Evolutionary conservation across 2,888 invertebrate genomes (phyloP).

Genomic region (Vanessa cardui): DNA sequence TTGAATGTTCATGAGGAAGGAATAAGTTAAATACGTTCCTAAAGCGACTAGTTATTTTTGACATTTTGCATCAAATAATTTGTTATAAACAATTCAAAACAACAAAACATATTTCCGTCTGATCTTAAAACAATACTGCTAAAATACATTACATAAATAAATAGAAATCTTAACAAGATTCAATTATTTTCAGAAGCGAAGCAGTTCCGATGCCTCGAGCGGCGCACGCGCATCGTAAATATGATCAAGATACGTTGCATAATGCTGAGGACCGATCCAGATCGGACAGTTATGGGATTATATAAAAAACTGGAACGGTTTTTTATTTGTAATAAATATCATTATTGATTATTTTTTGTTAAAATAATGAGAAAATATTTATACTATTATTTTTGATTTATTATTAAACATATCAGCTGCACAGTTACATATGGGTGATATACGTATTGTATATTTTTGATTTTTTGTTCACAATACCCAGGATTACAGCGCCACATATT

Average conservation of each 20-base stretch:
- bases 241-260: conserved; percentile 67
- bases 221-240: conserved; percentile 57
- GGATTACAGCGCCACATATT: too few species aligned
- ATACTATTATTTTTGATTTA: background rate
- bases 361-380: background rate
- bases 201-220: conserved; percentile 44
- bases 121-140: conserved; percentile 7
- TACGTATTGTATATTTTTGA: too few species aligned
- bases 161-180: conserved; percentile 34
- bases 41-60: too few species aligned
- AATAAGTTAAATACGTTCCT: too few species aligned
- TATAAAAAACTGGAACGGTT: conserved; percentile 9
- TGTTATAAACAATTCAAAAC: background rate
- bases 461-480: too few species aligned
- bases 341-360: background rate
- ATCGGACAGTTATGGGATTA: conserved; percentile 42
- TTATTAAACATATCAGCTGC: too few species aligned
- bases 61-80: too few species aligned
- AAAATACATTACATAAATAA: conserved; percentile 25
- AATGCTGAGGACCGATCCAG: conserved; percentile 57
- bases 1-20: too few species aligned
- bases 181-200: conserved; percentile 43
- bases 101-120: background rate
- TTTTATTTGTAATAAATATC: background rate
- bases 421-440: too few species aligned